phyloP scores from a whole-genome alignment of 2,797 vertebrate species.

The Selene dorsalis region DNA sequence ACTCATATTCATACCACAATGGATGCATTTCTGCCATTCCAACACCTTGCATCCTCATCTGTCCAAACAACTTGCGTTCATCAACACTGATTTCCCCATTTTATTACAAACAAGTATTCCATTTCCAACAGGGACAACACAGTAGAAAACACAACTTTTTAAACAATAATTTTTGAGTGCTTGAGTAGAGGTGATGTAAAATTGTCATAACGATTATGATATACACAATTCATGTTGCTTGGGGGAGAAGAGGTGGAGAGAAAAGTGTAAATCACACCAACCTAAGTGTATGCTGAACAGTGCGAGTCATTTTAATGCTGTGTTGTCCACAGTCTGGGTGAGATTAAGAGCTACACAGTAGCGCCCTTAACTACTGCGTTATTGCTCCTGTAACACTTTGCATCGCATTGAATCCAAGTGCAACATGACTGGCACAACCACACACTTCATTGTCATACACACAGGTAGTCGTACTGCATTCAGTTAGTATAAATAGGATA shows the following conservation, averaged over 20 bases:
- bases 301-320: background rate
- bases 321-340: constrained; percentile 13
- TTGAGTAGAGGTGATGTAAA: constrained; percentile 54
- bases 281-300: background rate
- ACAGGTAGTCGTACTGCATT: constrained; percentile 55
- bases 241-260: background rate
- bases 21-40: constrained; percentile 15
- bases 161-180: constrained; percentile 35
- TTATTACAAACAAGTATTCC: constrained; percentile 74
- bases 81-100: constrained; percentile 49
- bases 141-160: constrained; percentile 64
- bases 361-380: constrained; percentile 41
- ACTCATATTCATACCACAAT: constrained; percentile 34
- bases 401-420: constrained; percentile 33
- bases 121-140: constrained; percentile 58
- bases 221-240: constrained; percentile 41
- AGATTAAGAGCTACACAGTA: constrained; percentile 41
- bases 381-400: constrained; percentile 61
- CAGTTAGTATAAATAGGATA: constrained; percentile 65
- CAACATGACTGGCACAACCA: constrained; percentile 32
- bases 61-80: constrained; percentile 14
- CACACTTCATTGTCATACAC: constrained; percentile 39
- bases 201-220: constrained; percentile 41
- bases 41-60: constrained; percentile 27
- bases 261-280: constrained; percentile 15